Conservation (phyloP, 2,888 invertebrate genomes). For the Spodoptera picta region DNA sequence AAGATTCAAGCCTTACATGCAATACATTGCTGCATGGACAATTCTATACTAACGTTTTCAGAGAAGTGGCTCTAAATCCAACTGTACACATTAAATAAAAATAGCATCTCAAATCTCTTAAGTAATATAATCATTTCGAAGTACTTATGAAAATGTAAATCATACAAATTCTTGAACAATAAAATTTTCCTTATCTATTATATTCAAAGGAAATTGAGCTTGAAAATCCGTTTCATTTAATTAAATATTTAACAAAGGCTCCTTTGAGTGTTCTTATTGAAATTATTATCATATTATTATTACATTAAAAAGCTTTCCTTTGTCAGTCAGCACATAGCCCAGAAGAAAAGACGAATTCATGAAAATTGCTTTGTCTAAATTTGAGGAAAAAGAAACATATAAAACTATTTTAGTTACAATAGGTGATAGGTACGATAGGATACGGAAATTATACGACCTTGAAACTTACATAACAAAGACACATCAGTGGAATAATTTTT, state of each 20-base stretch:
- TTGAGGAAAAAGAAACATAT: neutral
- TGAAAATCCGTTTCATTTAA: constrained; percentile 23
- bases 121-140: no score
- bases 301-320: constrained; percentile 12
- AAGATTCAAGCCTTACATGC: no score
- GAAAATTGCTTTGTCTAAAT: neutral
- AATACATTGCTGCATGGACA: no score
- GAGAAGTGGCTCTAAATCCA: no score
- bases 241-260: constrained; percentile 32
- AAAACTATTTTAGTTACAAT: constrained; percentile 5
- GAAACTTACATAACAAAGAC: neutral
- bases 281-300: constrained; percentile 13
- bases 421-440: constrained; percentile 4
- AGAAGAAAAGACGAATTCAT: constrained; percentile 1
- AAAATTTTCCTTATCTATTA: neutral
- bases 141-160: no score
- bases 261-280: constrained; percentile 15
- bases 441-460: constrained; percentile 4
- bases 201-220: constrained; percentile 7
- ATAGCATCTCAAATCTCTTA: no score
- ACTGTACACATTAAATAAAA: no score
- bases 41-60: no score
- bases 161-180: constrained; percentile 6
- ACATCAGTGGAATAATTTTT: neutral
- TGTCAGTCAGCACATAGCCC: constrained; percentile 2